phyloP scores from a whole-genome alignment of 2,888 invertebrate species.

The Megamerina dolium region DNA sequence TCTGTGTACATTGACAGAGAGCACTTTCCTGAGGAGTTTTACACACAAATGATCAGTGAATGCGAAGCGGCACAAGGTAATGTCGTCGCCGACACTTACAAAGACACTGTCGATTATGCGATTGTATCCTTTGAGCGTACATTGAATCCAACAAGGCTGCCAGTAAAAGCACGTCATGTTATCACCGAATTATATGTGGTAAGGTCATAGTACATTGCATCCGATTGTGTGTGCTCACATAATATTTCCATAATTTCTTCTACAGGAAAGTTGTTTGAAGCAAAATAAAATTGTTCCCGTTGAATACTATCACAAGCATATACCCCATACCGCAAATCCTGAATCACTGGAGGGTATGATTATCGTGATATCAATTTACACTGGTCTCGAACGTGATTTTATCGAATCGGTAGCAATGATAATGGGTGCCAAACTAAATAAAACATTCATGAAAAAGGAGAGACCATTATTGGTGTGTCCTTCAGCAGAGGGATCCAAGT shows the following conservation, averaged over 20 bases:
- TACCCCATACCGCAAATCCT: conserved; percentile 50
- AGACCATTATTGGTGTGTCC: conserved; percentile 80
- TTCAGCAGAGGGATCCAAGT: conserved; percentile 70
- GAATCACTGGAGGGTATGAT: conserved; percentile 63
- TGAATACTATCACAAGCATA: conserved; percentile 67
- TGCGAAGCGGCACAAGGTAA: conserved; percentile 56
- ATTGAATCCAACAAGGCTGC: conserved; percentile 28
- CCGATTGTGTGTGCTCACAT: neutral
- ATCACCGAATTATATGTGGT: conserved; percentile 46
- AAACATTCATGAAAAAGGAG: conserved; percentile 63
- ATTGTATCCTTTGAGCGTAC: conserved; percentile 55
- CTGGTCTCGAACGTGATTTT: conserved; percentile 66
- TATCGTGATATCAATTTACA: conserved; percentile 73
- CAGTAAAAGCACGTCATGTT: conserved; percentile 36
- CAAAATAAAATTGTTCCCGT: conserved; percentile 56
- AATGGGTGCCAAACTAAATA: conserved; percentile 66
- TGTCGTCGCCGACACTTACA: conserved; percentile 50
- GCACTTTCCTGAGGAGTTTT: conserved; percentile 48
- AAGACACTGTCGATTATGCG: conserved; percentile 59
- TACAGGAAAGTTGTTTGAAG: conserved; percentile 48
- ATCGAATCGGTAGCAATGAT: conserved; percentile 63
- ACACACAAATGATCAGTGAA: conserved; percentile 46
- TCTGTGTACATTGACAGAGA: conserved; percentile 49
- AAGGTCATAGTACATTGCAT: conserved; percentile 19
- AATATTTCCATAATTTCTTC: too few species aligned